Conservation (phyloP, 1,140 invertebrate genomes). For the Hyles euphorbiae region DNA sequence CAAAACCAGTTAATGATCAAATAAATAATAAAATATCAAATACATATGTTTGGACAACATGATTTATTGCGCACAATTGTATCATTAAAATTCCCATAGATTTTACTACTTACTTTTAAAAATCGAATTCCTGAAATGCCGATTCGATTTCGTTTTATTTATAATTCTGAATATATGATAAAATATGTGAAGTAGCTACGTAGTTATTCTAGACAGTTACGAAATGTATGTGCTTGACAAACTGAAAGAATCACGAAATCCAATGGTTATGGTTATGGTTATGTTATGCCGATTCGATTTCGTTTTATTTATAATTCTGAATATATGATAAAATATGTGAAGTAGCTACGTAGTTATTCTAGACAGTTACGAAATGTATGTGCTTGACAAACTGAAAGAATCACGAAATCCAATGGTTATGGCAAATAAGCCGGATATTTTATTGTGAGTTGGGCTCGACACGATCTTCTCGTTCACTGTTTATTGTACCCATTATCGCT, state of each 20-base stretch:
- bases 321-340: no score
- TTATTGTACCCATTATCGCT: constrained; percentile 55
- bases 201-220: constrained; percentile 16
- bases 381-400: constrained; percentile 33
- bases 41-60: not conserved
- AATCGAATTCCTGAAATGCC: no score
- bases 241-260: constrained; percentile 46
- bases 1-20: no score
- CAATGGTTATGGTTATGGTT: constrained; percentile 37
- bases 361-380: constrained; percentile 25
- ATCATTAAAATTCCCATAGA: no score
- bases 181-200: not conserved
- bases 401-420: constrained; percentile 44
- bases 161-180: no score
- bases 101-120: no score
- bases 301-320: no score
- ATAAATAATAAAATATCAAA: no score
- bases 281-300: no score
- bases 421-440: constrained; percentile 57
- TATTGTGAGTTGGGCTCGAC: constrained; percentile 54
- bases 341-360: constrained; percentile 4
- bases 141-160: no score
- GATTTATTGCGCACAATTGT: not conserved
- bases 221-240: constrained; percentile 28
- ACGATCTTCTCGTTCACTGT: constrained; percentile 52